Evolutionary conservation across 2,888 invertebrate genomes (phyloP).

Genomic region (Branchipolynoe longqiensis): DNA sequence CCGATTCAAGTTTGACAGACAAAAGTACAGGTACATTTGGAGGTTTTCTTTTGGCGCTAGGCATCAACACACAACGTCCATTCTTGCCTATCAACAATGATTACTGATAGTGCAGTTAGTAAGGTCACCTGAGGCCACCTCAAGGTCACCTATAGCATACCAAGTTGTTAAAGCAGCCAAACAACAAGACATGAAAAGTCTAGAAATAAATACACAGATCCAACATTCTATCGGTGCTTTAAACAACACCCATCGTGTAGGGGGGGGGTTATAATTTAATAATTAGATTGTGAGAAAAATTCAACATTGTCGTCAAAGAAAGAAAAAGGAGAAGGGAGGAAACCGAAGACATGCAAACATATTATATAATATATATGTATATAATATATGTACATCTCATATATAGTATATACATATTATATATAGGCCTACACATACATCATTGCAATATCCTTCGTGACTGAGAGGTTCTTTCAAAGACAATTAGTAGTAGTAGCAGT

Average conservation of each 20-base stretch:
- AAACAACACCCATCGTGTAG: background rate
- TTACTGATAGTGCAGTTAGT: background rate
- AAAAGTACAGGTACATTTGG: background rate
- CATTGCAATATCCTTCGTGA: too few species aligned
- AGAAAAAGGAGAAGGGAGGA: too few species aligned
- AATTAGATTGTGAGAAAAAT: too few species aligned
- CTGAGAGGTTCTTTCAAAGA: too few species aligned
- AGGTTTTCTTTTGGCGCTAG: slow-evolving; percentile 1
- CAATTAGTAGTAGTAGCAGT: too few species aligned
- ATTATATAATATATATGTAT: too few species aligned
- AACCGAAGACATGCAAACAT: too few species aligned
- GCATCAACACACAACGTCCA: slow-evolving; percentile 26
- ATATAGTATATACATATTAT: too few species aligned
- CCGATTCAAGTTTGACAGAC: slow-evolving; percentile 44
- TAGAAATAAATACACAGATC: background rate
- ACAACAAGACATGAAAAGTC: background rate
- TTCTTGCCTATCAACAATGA: background rate
- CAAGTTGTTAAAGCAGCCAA: background rate
- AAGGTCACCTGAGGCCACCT: background rate
- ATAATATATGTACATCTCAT: too few species aligned
- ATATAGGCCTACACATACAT: too few species aligned
- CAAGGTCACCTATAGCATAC: background rate
- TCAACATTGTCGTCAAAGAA: too few species aligned
- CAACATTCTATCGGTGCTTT: background rate
- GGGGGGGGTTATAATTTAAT: background rate